A percentile compares a stretch with the other conserved stretches of the same genome.
Evolutionary conservation across 2,888 invertebrate species (phyloP).

Genomic region (Pachliopta kotzebuea): DNA sequence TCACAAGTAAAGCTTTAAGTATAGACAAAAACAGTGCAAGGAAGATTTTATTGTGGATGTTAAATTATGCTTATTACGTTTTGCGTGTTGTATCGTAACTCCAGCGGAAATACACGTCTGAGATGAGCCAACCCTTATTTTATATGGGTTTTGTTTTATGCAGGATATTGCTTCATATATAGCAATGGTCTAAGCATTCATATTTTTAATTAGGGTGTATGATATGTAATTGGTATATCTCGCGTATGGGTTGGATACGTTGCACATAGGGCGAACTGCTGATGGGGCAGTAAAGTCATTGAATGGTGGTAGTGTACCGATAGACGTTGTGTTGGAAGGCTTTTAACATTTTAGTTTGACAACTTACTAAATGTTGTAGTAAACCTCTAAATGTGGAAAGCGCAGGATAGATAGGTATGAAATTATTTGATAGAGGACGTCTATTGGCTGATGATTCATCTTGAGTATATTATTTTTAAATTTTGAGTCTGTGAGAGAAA

Average conservation of each 20-base stretch:
- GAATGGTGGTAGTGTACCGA: too few relatives aligned
- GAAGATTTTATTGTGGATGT: background rate
- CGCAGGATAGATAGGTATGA: too few relatives aligned
- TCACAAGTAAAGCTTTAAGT: constrained; percentile 2
- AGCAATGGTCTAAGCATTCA: background rate
- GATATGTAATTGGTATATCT: background rate
- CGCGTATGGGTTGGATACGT: too few relatives aligned
- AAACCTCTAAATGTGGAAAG: too few relatives aligned
- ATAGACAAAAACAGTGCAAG: background rate
- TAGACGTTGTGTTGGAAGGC: too few relatives aligned
- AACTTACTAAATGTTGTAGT: too few relatives aligned
- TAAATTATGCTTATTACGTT: background rate
- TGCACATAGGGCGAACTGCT: too few relatives aligned
- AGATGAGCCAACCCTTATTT: background rate
- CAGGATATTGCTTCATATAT: background rate
- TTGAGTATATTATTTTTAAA: constrained; percentile 11
- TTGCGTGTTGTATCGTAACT: background rate
- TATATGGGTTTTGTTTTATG: background rate
- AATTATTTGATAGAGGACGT: too few relatives aligned
- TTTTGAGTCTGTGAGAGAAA: constrained; percentile 22
- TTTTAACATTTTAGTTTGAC: too few relatives aligned
- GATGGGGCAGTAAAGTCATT: too few relatives aligned
- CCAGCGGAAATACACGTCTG: background rate
- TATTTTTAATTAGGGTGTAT: background rate
- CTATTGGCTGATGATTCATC: too few relatives aligned